Percentiles rank a stretch among this genome's conserved stretches.
phyloP scores from a whole-genome alignment of 2,888 invertebrate genomes.

The Luperina nickerlii region DNA sequence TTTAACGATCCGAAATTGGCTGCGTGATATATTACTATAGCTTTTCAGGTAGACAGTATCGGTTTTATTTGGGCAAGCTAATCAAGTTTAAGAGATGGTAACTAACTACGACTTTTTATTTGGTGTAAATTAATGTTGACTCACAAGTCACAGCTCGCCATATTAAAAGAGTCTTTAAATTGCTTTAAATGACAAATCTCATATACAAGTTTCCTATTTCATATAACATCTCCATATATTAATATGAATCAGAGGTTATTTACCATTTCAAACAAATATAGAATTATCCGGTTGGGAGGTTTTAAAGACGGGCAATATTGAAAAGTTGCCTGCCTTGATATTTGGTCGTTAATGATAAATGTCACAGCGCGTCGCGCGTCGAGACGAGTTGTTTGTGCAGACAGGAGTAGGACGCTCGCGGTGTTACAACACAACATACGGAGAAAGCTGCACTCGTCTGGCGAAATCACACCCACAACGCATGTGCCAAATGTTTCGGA shows the following conservation, averaged over 20 bases:
- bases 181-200: slow-evolving; percentile 68
- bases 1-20: slow-evolving; percentile 47
- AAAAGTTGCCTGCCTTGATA: slow-evolving; percentile 85
- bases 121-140: slow-evolving; percentile 64
- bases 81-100: slow-evolving; percentile 54
- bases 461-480: slow-evolving; percentile 89
- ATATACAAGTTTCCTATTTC: slow-evolving; percentile 86
- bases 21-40: slow-evolving; percentile 49
- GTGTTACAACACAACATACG: slow-evolving; percentile 82
- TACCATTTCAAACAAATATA: slow-evolving; percentile 75
- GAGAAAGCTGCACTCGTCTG: slow-evolving; percentile 87
- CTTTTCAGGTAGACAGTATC: slow-evolving; percentile 56
- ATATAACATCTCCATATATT: slow-evolving; percentile 78
- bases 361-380: slow-evolving; percentile 71
- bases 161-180: slow-evolving; percentile 57
- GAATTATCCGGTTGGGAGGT: slow-evolving; percentile 73
- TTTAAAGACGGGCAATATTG: slow-evolving; percentile 71
- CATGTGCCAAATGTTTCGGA: slow-evolving; percentile 86
- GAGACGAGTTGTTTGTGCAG: slow-evolving; percentile 57
- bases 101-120: slow-evolving; percentile 41
- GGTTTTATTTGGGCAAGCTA: slow-evolving; percentile 45
- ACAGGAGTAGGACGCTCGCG: slow-evolving; percentile 64
- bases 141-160: slow-evolving; percentile 66
- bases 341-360: slow-evolving; percentile 82
- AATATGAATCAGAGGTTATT: slow-evolving; percentile 81